These are phyloP conservation scores for Nanorana parkeri DNA, from an alignment of 2,113 vertebrate genomes.

Conservation along the genomic window DNA sequence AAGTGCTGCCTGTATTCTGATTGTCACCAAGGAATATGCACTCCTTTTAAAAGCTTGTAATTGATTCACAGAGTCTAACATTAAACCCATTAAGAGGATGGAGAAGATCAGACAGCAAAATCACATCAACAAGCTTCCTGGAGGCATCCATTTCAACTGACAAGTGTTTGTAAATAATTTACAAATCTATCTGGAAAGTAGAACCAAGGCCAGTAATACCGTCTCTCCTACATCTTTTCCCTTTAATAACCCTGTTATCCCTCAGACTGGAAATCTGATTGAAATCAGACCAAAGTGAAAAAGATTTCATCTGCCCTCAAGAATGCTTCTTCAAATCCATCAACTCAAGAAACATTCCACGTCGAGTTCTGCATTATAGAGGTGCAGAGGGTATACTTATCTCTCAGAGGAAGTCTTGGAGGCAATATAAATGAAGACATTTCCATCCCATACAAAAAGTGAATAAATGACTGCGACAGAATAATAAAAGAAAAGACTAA, in stretches of 20 bases:
- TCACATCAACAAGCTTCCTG: slow-evolving; percentile 37
- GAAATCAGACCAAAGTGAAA: background rate
- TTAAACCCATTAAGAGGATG: slow-evolving; percentile 52
- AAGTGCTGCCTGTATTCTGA: slow-evolving; percentile 50
- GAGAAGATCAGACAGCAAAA: slow-evolving; percentile 14
- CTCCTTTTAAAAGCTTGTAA: slow-evolving; percentile 50
- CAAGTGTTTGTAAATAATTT: slow-evolving; percentile 54
- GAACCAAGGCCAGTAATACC: background rate
- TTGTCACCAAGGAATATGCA: slow-evolving; percentile 49
- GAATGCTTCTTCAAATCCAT: background rate
- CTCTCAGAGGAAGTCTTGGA: background rate
- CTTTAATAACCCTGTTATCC: background rate
- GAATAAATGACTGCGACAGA: background rate
- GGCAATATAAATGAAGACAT: background rate
- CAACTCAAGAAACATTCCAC: background rate
- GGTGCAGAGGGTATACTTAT: background rate
- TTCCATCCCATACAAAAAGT: background rate
- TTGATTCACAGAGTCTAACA: slow-evolving; percentile 51
- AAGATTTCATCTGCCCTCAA: background rate
- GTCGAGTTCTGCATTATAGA: background rate
- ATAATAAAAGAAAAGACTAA: background rate
- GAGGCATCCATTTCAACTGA: slow-evolving; percentile 48
- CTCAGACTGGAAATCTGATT: background rate
- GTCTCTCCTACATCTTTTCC: background rate
- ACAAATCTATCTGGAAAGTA: slow-evolving; percentile 22